These are phyloP conservation scores for Andricus curvator DNA, from an alignment of 2,888 invertebrate species.

Conservation along the genomic window DNA sequence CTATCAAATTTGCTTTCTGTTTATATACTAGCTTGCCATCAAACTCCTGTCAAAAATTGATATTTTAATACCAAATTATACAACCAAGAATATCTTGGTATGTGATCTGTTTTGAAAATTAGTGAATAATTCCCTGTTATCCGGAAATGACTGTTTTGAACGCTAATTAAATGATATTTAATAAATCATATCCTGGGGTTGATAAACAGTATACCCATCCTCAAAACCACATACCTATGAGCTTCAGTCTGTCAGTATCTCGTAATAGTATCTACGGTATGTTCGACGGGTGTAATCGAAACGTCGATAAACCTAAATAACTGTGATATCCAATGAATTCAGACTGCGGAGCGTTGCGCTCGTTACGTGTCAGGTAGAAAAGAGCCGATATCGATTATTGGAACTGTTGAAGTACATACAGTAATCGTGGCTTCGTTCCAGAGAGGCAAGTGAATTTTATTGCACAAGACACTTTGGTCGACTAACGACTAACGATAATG, in stretches of 20 bases:
- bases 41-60: no score
- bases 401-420: constrained; percentile 19
- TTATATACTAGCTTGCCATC: no score
- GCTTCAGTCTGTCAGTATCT: constrained; percentile 22
- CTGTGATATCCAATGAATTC: constrained; percentile 39
- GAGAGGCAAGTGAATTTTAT: constrained; percentile 31
- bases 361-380: constrained; percentile 40
- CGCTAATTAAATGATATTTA: background rate
- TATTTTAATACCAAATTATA: no score
- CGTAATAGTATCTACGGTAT: constrained; percentile 22
- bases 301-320: constrained; percentile 41
- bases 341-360: constrained; percentile 39
- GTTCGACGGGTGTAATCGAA: constrained; percentile 35
- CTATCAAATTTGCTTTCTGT: no score
- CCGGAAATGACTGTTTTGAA: background rate
- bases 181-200: background rate
- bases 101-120: background rate
- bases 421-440: constrained; percentile 30
- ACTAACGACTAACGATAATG: constrained; percentile 25
- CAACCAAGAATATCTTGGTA: no score
- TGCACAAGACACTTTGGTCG: constrained; percentile 3
- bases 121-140: background rate
- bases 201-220: background rate
- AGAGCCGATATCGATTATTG: constrained; percentile 38
- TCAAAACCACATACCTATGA: background rate